These are phyloP conservation scores for Polylopha cassiicola DNA, from an alignment of 2,888 invertebrate species.

Conservation along the genomic window DNA sequence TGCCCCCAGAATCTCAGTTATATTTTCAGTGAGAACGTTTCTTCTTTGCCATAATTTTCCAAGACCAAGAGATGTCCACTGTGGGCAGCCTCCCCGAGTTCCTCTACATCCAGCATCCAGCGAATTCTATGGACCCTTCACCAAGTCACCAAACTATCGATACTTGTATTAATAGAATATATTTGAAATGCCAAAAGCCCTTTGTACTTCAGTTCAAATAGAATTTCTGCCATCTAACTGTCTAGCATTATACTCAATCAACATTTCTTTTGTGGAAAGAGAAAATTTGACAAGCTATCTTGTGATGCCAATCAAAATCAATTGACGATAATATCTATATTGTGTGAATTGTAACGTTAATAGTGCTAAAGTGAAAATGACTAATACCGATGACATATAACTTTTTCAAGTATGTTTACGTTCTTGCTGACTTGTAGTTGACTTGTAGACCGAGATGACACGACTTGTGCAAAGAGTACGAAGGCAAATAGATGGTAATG, in stretches of 20 bases:
- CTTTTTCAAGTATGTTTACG: constrained; percentile 20
- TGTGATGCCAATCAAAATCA: constrained; percentile 18
- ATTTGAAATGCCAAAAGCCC: too few relatives aligned
- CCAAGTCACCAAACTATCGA: too few relatives aligned
- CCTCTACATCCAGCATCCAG: too few relatives aligned
- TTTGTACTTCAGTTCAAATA: too few relatives aligned
- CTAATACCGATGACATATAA: constrained; percentile 16
- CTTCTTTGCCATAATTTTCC: too few relatives aligned
- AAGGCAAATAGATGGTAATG: constrained; percentile 37
- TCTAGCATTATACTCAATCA: constrained; percentile 15
- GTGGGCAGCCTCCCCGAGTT: too few relatives aligned
- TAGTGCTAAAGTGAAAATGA: constrained; percentile 19
- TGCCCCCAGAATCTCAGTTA: too few relatives aligned
- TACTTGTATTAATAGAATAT: too few relatives aligned
- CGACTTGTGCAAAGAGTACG: constrained; percentile 32
- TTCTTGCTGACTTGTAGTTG: constrained; percentile 11
- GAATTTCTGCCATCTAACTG: too few relatives aligned
- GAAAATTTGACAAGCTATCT: constrained; percentile 18
- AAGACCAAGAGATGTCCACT: too few relatives aligned
- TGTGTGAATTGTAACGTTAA: constrained; percentile 17
- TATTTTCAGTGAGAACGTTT: too few relatives aligned
- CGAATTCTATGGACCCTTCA: too few relatives aligned
- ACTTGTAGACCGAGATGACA: constrained; percentile 23
- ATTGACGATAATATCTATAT: constrained; percentile 10
- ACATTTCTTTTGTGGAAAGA: constrained; percentile 19